Evolutionary conservation across 1,140 invertebrate genomes (phyloP), one percentile per base, ranked within the genome.

Genomic region (Lepidurus apus): DNA sequence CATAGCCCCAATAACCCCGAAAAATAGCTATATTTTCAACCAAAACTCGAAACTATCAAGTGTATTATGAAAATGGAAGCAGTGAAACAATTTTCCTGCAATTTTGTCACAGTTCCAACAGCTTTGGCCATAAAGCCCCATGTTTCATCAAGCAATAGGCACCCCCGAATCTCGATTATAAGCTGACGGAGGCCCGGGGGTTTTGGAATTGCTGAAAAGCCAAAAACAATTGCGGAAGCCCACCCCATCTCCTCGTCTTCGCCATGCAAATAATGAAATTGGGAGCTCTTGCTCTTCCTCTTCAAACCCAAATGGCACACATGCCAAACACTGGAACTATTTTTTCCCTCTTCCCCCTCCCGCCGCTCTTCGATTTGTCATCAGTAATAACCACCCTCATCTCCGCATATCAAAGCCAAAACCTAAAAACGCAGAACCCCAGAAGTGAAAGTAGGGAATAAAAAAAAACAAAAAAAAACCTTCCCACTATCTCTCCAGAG

Each of bases 221-320:
- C 53, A 65, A 21, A 65, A 65, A 65, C 53, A 65, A 65, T 65
- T 65, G 13, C 53, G 53, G 53, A 65, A 11, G 53, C n/a, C 53
- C 21, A 13, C 9, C 53, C 21, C 53, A 65, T 65, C 53, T 65
- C 53, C 53, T 65, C 53, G 17, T 65, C n/a, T 65, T 21, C 13
- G 53, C 53, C 53, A 65, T 65, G 53, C 53, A 65, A 65, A 65
- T 65, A 65, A 65, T 65, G 17, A 65, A n/a, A 65, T 65, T 65
- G 53, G 53, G 13, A 65, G 53, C 53, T 65, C 53, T 65, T 65
- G 34, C 34, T 34, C 34, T 21, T 13, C 53, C 53, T 65, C 53
- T 65, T 21, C 17, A 65, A 65, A 65, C 53, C 53, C 53, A 21
- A 65, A n/a, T 13, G 53, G 34, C 34, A 34, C 53, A 65, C 53